Conservation (phyloP, 2,888 invertebrate species). For the Xestia xanthographa region DNA sequence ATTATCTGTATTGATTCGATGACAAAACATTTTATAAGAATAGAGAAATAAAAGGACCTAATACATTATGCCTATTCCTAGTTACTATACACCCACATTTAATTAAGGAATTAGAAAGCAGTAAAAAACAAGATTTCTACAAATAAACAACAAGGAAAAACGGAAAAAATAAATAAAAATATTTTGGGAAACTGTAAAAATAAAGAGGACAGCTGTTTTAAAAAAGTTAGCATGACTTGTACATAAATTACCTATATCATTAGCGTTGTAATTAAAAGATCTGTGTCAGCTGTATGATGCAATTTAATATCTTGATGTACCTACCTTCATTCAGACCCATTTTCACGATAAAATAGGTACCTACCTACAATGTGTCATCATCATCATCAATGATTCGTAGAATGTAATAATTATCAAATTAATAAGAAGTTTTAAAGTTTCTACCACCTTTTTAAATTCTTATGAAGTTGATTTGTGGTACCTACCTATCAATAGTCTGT, state of each 20-base stretch:
- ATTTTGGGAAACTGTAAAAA: slow-evolving; percentile 23
- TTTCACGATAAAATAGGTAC: background rate
- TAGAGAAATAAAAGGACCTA: background rate
- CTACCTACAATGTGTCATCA: background rate
- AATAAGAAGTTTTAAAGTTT: background rate
- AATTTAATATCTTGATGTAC: background rate
- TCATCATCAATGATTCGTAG: background rate
- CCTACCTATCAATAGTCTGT: background rate
- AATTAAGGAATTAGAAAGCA: background rate
- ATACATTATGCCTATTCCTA: no score
- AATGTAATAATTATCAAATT: background rate
- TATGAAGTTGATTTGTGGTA: background rate
- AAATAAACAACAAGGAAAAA: background rate
- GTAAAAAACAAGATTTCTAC: background rate
- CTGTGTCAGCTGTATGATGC: slow-evolving; percentile 13
- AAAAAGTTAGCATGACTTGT: slow-evolving; percentile 5
- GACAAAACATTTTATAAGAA: background rate
- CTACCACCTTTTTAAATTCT: background rate
- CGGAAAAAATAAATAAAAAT: background rate
- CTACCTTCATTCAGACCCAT: slow-evolving; percentile 1
- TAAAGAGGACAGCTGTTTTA: background rate
- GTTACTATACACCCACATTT: background rate
- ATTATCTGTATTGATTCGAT: background rate
- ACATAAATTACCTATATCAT: slow-evolving; percentile 1
- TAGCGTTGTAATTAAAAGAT: slow-evolving; percentile 4